These are phyloP conservation scores for Calonectris borealis DNA, from an alignment of 2,113 vertebrate species.

Conservation along the genomic window DNA sequence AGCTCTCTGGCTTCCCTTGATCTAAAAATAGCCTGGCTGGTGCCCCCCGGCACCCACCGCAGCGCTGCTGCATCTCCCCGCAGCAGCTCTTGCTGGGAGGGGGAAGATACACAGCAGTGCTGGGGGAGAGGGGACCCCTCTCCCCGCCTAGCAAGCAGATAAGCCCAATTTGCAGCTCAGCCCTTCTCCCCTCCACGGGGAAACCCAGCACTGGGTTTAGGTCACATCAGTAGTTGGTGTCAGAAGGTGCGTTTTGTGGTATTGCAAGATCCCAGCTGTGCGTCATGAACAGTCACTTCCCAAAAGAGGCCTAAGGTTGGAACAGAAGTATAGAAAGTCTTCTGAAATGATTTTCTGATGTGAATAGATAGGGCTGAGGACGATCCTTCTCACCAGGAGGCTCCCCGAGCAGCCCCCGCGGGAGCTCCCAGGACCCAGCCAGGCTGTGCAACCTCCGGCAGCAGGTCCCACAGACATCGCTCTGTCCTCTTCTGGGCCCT, in stretches of 20 bases:
- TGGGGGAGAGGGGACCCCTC: not conserved
- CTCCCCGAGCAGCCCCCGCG: fast-evolving
- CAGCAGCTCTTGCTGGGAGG: not conserved
- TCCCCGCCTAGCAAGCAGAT: not conserved
- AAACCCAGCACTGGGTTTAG: not conserved
- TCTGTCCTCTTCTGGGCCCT: not conserved
- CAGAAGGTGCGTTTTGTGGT: not conserved
- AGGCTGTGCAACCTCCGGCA: not conserved
- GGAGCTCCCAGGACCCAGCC: not conserved
- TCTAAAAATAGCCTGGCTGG: not conserved
- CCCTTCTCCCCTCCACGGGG: not conserved
- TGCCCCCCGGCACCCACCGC: not conserved
- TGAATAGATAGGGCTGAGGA: not conserved
- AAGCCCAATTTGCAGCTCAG: not conserved
- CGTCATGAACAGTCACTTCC: not conserved
- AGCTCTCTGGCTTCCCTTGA: not conserved
- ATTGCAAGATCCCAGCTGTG: not conserved
- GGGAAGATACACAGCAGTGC: not conserved
- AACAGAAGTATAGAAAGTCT: not conserved
- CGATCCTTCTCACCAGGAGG: not conserved
- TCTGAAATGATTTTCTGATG: not conserved
- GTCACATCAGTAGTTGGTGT: not conserved
- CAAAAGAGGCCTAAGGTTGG: not conserved
- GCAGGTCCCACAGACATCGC: not conserved
- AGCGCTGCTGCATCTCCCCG: fast-evolving